phyloP scores from a whole-genome alignment of 2,113 vertebrate species.

The Thalassarche chlororhynchos region DNA sequence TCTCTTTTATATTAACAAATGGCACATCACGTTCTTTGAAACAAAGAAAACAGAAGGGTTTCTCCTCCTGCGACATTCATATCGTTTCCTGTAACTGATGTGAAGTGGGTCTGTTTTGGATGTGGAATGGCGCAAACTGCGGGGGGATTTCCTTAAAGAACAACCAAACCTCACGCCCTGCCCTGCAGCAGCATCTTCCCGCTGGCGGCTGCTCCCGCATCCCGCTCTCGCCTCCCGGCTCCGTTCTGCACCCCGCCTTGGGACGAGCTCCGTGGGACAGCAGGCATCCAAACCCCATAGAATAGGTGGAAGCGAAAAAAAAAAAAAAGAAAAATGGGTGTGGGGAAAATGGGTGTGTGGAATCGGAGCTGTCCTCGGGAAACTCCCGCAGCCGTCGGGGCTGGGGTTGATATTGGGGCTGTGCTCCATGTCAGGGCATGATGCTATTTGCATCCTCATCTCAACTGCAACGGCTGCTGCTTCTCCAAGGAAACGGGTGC shows the following conservation, averaged over 20 bases:
- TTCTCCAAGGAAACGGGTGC: conserved; percentile 29
- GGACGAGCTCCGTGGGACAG: neutral
- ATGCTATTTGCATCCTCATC: neutral
- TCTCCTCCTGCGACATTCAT: conserved; percentile 97
- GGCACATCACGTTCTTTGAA: conserved; percentile 99
- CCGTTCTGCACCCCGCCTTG: rapidly evolving
- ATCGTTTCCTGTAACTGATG: conserved; percentile 83
- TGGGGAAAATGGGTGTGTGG: neutral
- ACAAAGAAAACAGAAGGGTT: conserved; percentile 94
- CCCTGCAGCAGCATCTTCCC: neutral
- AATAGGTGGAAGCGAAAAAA: neutral
- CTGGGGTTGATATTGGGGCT: neutral
- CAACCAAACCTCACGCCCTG: conserved; percentile 60
- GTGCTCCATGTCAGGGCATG: neutral
- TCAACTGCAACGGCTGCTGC: neutral
- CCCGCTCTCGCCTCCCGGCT: neutral
- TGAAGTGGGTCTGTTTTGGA: conserved; percentile 75
- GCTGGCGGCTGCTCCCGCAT: neutral
- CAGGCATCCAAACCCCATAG: neutral
- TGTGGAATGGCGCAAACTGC: conserved; percentile 69
- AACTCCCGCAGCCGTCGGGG: neutral
- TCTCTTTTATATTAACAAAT: conserved; percentile 99
- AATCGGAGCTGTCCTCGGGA: neutral
- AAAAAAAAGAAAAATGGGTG: neutral
- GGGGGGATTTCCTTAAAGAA: conserved; percentile 66